Percentiles rank a stretch among this genome's conserved stretches.
Evolutionary conservation across 1,140 invertebrate species (phyloP).

Genomic region (Drosophila kikkawai): DNA sequence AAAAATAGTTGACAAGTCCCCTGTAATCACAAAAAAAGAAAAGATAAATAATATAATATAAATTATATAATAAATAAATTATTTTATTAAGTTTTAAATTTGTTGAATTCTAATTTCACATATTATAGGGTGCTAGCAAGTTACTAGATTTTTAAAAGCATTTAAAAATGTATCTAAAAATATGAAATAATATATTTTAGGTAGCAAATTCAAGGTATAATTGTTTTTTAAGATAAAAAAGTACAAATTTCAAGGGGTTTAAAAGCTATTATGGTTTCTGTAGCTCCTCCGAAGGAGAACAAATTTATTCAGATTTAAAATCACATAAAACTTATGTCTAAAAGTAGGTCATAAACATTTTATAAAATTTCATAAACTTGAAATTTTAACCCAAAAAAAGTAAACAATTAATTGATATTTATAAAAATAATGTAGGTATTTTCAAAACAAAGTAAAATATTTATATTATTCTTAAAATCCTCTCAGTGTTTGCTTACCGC

Average conservation of each 20-base stretch:
- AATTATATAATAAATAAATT: background rate
- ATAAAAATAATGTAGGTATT: background rate
- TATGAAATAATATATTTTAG: background rate
- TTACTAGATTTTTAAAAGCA: background rate
- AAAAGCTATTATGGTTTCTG: no score
- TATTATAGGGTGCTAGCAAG: background rate
- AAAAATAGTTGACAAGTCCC: background rate
- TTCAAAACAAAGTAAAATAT: background rate
- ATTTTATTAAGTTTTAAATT: background rate
- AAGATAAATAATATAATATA: background rate
- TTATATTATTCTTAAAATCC: background rate
- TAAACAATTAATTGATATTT: background rate
- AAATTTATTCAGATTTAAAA: background rate
- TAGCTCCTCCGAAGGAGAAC: no score
- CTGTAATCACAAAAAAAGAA: background rate
- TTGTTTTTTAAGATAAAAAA: no score
- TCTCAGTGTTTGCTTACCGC: conserved; percentile 20
- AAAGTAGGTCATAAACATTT: background rate
- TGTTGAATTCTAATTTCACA: background rate
- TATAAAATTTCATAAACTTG: background rate
- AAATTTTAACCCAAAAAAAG: background rate
- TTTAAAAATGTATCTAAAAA: background rate
- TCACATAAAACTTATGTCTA: background rate
- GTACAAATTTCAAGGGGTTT: no score
- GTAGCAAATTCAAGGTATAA: no score